Evolutionary conservation across 2,888 invertebrate species (phyloP), one percentile per base, ranked within the genome.

Genomic region (Patella ulyssiponensis): DNA sequence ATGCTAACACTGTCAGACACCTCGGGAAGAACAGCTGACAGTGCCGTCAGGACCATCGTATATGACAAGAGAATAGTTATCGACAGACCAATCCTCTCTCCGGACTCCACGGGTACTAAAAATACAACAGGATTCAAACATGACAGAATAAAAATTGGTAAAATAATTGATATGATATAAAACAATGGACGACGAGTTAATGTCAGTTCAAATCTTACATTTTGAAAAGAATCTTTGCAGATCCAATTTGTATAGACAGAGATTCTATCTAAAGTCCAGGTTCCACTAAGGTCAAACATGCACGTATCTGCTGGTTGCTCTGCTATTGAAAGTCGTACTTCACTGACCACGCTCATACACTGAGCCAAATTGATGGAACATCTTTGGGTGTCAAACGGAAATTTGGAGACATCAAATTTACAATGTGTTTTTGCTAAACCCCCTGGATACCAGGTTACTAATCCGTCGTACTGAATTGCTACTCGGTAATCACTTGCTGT

Each of bases 71-170:
- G 69, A 23, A 72, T 52, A 15, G 77, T 77, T 11, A 77, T 70
- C 12, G 52, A 70, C 12, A 77, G 69, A 15, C 70, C 69, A 20
- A 77, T 77, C 53, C 73, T 77, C 69, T 77, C 77, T 58, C 77
- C 77, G 15, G 77, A 77, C 58, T 77, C 77, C 69, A 73, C 77
- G 69, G 77, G 77, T 17, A 77, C 69, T 2, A 77, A 23, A 69
- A 77, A 77, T 20, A 70, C 70, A 51, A 77, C 51, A 12, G 73
- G 56, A 52, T 73, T 73, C 9, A 77, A 51, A 23, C 52, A 51
- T 5, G 77, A 70, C 33, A 77, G 52, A 1, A 77, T 69, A 51
- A 77, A 51, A n/a, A 51, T 52, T 9, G 77, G 77, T 23, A 77
- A 27, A 27, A 77, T 64, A 20, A 77, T n/a, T 72, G 52, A 53